Base-by-base conservation (phyloP, 2,888 invertebrate genomes). In the Orthosia cruda region DNA sequence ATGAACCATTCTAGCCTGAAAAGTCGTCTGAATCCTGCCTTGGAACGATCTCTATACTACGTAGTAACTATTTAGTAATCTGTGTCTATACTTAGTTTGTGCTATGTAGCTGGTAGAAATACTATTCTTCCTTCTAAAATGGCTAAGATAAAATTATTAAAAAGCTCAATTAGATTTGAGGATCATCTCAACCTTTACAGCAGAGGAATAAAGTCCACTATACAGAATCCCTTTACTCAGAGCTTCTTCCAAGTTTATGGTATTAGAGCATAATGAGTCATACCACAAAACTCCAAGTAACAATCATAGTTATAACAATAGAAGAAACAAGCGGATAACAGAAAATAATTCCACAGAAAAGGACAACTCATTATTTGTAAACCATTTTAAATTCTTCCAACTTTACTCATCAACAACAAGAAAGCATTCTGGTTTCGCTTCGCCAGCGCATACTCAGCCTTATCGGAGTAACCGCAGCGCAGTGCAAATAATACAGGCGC, bases 401-500 rank as follows among this genome's bases (percentile, higher is more conserved):
- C 18, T 66, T 74, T 16, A 65, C 45, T 66, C 57, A 52, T 52
- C 40, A 47, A 64, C n/a, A 15, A 50, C 23, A 40, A 15, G n/a
- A 18, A 52, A 62, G 9, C 50, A 59, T 18, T 54, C 52, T 3
- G 15, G 5, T 26, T 57, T 23, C 11, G 1, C 16, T 16, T 16
- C 45, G 58, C 62, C 65, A 73, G 40, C 52, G 54, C 74, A 45
- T 3, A 58, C 58, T 0, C 15, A 2, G 67, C 68, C 54, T 62
- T 66, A 66, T 23, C 54, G 11, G 15, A 26, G 61, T 54, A 50
- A 71, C 64, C 74, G 61, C 68, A 74, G 45, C 74, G 61, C 68
- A 74, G 45, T n/a, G 61, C 75, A 69, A 81, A 81, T 68, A 71
- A 23, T 50, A 49, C 52, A 63, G 40, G 59, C 54, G 20, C n/a